These are phyloP conservation scores for Sorex araneus DNA, from an alignment of 2,113 vertebrate species.

Conservation along the genomic window DNA sequence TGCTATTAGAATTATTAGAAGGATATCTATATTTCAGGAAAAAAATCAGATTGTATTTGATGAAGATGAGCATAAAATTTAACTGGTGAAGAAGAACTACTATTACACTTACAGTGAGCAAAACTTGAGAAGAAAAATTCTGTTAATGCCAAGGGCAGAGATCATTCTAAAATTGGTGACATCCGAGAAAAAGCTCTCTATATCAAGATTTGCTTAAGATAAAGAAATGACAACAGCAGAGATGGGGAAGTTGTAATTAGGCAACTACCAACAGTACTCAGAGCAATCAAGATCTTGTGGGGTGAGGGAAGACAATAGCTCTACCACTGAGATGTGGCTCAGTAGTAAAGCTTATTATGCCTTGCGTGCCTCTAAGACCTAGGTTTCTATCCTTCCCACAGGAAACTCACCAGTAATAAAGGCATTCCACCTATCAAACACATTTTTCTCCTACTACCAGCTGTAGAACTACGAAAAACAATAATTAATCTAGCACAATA, in stretches of 20 bases:
- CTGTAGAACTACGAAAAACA: neutral
- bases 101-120: conserved; percentile 10
- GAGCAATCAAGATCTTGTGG: neutral
- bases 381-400: too few species aligned
- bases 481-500: neutral
- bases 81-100: conserved; percentile 41
- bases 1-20: conserved; percentile 24
- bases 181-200: neutral
- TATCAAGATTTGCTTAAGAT: conserved; percentile 3
- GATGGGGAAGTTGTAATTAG: neutral
- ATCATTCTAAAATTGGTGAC: neutral
- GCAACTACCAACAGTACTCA: neutral
- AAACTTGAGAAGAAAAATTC: neutral
- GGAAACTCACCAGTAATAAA: neutral
- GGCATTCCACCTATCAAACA: neutral
- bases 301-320: too few species aligned
- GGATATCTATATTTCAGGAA: neutral
- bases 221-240: conserved; percentile 36
- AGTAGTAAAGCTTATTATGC: too few species aligned
- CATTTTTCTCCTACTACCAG: neutral
- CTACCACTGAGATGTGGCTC: too few species aligned
- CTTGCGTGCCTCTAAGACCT: too few species aligned
- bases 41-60: conserved; percentile 13
- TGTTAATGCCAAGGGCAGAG: neutral
- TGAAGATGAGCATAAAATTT: conserved; percentile 37